These are phyloP conservation scores for Tachina fera DNA, from an alignment of 2,888 invertebrate species.

Conservation along the genomic window DNA sequence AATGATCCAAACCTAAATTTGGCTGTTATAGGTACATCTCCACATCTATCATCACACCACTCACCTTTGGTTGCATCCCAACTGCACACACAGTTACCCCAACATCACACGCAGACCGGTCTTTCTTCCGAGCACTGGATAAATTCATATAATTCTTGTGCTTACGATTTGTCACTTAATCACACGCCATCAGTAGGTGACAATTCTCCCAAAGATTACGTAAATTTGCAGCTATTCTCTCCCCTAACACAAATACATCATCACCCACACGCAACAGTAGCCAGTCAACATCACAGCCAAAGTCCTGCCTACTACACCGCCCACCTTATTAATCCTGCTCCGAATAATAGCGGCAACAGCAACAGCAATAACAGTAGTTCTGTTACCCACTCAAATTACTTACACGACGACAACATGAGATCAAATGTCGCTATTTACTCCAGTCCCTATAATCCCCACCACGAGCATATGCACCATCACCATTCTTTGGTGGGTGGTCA, in stretches of 20 bases:
- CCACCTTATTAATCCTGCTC: slow-evolving; percentile 70
- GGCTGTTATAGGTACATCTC: slow-evolving; percentile 66
- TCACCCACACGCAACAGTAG: slow-evolving; percentile 26
- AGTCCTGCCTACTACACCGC: slow-evolving; percentile 74
- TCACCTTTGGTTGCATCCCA: slow-evolving; percentile 19
- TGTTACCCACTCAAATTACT: slow-evolving; percentile 62
- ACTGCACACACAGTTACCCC: slow-evolving; percentile 38
- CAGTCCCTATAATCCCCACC: slow-evolving; percentile 71
- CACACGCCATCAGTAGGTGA: slow-evolving; percentile 71
- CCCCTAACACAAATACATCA: slow-evolving; percentile 64
- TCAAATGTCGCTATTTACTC: slow-evolving; percentile 79
- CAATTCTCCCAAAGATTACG: slow-evolving; percentile 72
- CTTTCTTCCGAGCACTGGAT: slow-evolving; percentile 70
- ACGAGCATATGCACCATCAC: slow-evolving; percentile 74
- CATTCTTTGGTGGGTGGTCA: slow-evolving; percentile 67
- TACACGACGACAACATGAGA: slow-evolving; percentile 77
- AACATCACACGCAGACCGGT: slow-evolving; percentile 48
- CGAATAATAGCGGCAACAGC: slow-evolving; percentile 34
- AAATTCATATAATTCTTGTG: slow-evolving; percentile 76
- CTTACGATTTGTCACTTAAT: slow-evolving; percentile 76
- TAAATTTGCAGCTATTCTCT: slow-evolving; percentile 65
- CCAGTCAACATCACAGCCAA: slow-evolving; percentile 45
- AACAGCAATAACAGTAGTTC: slow-evolving; percentile 3
- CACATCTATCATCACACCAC: slow-evolving; percentile 50
- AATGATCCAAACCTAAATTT: slow-evolving; percentile 76